Conservation (phyloP, 2,888 invertebrate species). For the Cremastinae sp. region DNA sequence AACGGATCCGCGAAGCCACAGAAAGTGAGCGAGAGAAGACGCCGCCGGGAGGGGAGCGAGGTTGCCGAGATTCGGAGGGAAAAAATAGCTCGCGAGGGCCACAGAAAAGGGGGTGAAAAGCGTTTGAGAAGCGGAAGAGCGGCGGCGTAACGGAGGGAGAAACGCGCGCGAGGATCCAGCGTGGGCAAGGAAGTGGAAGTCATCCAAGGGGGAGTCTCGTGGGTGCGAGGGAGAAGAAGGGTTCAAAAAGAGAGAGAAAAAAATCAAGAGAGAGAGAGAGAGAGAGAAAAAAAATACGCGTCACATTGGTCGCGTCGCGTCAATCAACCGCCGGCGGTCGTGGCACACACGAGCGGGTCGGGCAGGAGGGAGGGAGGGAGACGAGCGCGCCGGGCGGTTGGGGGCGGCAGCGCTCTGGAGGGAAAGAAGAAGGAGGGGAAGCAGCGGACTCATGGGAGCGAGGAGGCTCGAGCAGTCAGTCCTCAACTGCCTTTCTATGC, state of each 20-base stretch:
- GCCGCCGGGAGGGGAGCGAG: too few species aligned
- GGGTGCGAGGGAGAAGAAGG: constrained; percentile 24
- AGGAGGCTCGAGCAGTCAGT: constrained; percentile 74
- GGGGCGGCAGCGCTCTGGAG: constrained; percentile 63
- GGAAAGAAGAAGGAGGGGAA: constrained; percentile 64
- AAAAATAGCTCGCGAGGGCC: neutral
- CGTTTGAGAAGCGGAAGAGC: neutral
- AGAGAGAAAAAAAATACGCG: constrained; percentile 67
- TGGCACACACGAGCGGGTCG: constrained; percentile 31
- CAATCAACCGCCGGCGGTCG: constrained; percentile 73
- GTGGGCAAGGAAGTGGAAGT: constrained; percentile 55
- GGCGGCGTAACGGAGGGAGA: constrained; percentile 36
- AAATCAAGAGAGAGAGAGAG: constrained; percentile 48
- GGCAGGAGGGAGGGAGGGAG: constrained; percentile 68
- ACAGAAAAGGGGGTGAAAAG: neutral
- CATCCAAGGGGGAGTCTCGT: constrained; percentile 20
- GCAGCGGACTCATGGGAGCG: constrained; percentile 60
- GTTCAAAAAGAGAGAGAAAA: constrained; percentile 35
- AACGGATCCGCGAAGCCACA: neutral
- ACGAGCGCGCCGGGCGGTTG: constrained; percentile 64
- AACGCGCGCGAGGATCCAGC: constrained; percentile 39
- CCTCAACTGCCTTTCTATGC: constrained; percentile 79
- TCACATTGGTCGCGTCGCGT: constrained; percentile 78
- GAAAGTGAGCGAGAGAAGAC: constrained; percentile 43
- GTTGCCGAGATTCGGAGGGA: neutral